Base-by-base conservation (phyloP, 2,888 invertebrate species). In the Drosophila siamana region DNA sequence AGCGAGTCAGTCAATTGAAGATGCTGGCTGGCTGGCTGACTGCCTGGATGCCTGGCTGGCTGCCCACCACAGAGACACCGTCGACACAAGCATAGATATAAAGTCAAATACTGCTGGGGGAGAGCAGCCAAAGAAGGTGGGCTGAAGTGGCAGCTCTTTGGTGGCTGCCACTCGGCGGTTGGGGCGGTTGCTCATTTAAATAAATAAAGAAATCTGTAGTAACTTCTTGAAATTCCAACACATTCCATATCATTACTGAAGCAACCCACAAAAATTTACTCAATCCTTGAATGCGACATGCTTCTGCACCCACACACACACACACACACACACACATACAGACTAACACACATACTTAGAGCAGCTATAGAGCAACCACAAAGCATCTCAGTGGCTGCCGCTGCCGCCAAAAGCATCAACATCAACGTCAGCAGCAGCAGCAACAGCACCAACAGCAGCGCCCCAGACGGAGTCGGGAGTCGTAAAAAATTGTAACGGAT, bases 211-310 rank as follows among this genome's bases (percentile, higher is more conserved):
- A 86, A 86, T 86, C 86, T 89, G 80, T 60, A 83, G 86, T 83
- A 89, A 89, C 81, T 87, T 83, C 89, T 89, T 89, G 77, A 89
- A 88, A 88, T 88, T 89, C 90, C 88, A 85, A 89, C 88, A 87
- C 88, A 88, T 87, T 89, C 88, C 86, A 86, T 89, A 81, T 89
- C 89, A 89, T 88, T 89, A 87, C 86, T 74, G 76, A 74, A 88
- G 88, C 75, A 89, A 79, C 84, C 90, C 89, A 74, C 88, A 88
- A 82, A 87, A 88, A 90, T 90, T 78, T 84, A 72, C 86, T 90
- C 88, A 88, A 88, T 90, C 89, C 82, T 80, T 76, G 84, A 86
- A 86, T 89, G 89, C 74, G 88, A 75, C 74, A 69, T 69, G 59
- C 65, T 43, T 52, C 62, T 68, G 52, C 78, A 71, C 63, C 47